Evolutionary conservation across 2,888 invertebrate genomes (phyloP).

Genomic region (Bellardia pandia): DNA sequence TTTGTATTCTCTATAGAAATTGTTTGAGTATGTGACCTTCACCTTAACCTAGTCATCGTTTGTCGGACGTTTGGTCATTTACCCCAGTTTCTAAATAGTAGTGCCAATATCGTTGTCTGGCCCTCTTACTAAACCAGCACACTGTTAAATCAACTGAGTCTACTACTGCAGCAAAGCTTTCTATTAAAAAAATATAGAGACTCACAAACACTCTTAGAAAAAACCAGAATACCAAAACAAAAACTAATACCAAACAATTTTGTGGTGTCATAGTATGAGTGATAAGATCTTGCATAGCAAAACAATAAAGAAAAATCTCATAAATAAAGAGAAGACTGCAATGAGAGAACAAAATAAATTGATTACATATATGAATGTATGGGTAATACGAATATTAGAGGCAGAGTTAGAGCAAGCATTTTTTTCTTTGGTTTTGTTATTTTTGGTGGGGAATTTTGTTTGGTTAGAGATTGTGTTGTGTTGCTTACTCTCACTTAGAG

Average conservation of each 20-base stretch:
- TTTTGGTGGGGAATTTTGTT: conserved; percentile 28
- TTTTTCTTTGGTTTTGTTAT: conserved; percentile 7
- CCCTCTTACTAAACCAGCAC: conserved; percentile 2
- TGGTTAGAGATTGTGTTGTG: conserved; percentile 6
- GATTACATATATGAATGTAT: conserved; percentile 22
- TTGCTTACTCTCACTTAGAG: not conserved
- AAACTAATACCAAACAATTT: conserved; percentile 37
- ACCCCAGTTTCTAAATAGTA: conserved; percentile 77
- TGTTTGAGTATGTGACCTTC: conserved; percentile 82
- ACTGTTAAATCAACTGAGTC: not conserved
- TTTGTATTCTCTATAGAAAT: conserved; percentile 34
- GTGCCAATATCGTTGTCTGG: conserved; percentile 36
- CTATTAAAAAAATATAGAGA: conserved; percentile 15
- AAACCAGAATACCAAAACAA: not conserved
- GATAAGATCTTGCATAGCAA: conserved; percentile 44
- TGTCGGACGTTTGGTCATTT: conserved; percentile 84
- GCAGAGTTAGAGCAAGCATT: conserved; percentile 49
- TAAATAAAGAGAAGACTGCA: conserved; percentile 28
- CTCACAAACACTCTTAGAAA: not conserved
- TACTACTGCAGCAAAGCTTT: conserved; percentile 33
- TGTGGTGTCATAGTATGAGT: conserved; percentile 25
- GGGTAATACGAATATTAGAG: conserved; percentile 41
- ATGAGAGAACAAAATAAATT: conserved; percentile 22
- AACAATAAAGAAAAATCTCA: not conserved
- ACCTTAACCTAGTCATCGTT: conserved; percentile 85